phyloP scores from a whole-genome alignment of 2,113 vertebrate species.

The Chamaea fasciata region DNA sequence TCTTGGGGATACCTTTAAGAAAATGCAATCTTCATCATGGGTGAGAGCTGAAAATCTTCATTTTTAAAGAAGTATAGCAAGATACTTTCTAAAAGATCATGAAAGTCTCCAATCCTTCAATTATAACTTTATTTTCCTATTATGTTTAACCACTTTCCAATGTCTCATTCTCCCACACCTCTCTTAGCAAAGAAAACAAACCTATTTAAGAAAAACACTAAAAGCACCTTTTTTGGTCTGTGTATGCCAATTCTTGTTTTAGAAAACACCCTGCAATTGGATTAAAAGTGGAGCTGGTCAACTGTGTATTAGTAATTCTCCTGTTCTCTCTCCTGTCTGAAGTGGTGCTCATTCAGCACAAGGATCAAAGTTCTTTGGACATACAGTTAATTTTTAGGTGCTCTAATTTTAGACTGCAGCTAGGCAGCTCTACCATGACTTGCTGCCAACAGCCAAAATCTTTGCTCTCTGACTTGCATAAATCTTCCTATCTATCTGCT shows the following conservation, averaged over 20 bases:
- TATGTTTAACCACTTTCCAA: background rate
- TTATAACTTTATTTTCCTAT: background rate
- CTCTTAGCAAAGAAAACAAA: background rate
- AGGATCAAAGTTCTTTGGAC: conserved; percentile 37
- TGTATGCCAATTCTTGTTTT: background rate
- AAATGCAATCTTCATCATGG: background rate
- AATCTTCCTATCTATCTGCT: background rate
- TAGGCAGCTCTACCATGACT: background rate
- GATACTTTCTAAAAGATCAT: background rate
- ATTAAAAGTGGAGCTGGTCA: background rate
- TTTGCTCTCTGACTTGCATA: background rate
- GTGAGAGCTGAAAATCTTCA: background rate
- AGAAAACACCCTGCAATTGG: background rate
- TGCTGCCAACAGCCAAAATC: background rate
- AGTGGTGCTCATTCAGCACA: background rate
- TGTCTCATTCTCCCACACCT: background rate
- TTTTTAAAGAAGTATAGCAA: background rate
- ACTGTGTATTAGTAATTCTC: background rate
- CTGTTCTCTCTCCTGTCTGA: background rate
- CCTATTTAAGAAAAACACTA: background rate
- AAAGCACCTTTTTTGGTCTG: background rate
- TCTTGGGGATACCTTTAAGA: background rate
- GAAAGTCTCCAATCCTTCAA: background rate
- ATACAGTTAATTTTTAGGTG: conserved; percentile 39
- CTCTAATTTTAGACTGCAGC: conserved; percentile 50